Evolutionary conservation across 2,797 vertebrate genomes (phyloP).

Genomic region (Lagocephalus sceleratus): DNA sequence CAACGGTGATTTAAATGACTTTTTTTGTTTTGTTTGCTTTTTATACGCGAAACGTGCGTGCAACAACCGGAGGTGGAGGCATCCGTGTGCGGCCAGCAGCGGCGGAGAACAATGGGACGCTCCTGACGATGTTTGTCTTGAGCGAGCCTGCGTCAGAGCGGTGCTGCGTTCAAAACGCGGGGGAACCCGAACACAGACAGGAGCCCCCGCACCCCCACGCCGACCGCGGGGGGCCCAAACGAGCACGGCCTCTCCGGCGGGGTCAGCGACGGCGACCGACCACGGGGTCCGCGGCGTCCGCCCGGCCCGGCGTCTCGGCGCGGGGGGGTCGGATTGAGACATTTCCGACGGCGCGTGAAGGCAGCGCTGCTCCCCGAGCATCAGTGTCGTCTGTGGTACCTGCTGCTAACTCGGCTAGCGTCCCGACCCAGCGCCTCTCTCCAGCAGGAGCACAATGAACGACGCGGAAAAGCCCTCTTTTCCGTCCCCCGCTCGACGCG

Average conservation of each 20-base stretch:
- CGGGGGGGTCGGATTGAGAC: neutral
- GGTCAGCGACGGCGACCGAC: neutral
- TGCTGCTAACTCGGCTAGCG: constrained; percentile 73
- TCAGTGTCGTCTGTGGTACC: constrained; percentile 68
- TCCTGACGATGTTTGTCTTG: constrained; percentile 8
- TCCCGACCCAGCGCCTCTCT: constrained; percentile 62
- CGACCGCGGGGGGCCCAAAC: neutral
- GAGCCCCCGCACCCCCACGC: neutral
- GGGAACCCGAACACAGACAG: neutral
- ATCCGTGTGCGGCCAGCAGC: constrained; percentile 1
- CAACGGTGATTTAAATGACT: neutral
- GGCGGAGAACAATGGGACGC: constrained; percentile 32
- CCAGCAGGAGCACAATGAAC: constrained; percentile 58
- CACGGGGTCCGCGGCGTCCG: neutral
- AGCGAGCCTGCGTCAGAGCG: constrained; percentile 53
- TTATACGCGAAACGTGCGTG: too few relatives aligned
- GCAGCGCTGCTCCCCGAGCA: constrained; percentile 63
- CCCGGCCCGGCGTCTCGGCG: neutral
- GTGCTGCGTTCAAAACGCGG: constrained; percentile 21
- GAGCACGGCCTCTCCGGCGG: neutral
- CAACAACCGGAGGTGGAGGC: neutral
- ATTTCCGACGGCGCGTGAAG: constrained; percentile 34
- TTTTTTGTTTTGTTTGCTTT: too few relatives aligned
- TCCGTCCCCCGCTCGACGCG: constrained; percentile 35
- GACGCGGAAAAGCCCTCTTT: constrained; percentile 55